Percentiles rank a stretch among this genome's conserved stretches.
Conservation (phyloP, 2,797 vertebrate genomes). For the Lateolabrax maculatus region DNA sequence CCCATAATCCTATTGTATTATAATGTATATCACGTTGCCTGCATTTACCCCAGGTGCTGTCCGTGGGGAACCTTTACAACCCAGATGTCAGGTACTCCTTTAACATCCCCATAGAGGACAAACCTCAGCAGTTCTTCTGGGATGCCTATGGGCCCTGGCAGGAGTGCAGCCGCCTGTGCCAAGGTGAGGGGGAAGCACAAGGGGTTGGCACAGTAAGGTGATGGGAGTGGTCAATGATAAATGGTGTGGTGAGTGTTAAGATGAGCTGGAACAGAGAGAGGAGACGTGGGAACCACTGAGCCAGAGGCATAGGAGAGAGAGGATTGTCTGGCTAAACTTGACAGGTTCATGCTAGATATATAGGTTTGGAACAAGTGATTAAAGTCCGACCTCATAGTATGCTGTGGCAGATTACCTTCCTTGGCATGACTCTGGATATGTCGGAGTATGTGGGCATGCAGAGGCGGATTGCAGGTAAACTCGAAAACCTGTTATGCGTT, state of each 20-base stretch:
- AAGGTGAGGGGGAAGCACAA: slow-evolving; percentile 88
- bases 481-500: slow-evolving; percentile 61
- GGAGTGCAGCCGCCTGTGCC: slow-evolving; percentile 94
- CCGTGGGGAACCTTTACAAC: slow-evolving; percentile 96
- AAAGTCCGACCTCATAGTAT: slow-evolving; percentile 37
- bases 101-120: slow-evolving; percentile 97
- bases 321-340: slow-evolving; percentile 43
- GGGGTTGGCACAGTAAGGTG: slow-evolving; percentile 46
- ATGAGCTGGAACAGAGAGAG: slow-evolving; percentile 24
- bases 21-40: slow-evolving; percentile 25
- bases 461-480: slow-evolving; percentile 75
- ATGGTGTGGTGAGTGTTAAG: slow-evolving; percentile 44
- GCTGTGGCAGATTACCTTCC: slow-evolving; percentile 25
- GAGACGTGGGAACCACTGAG: slow-evolving; percentile 42
- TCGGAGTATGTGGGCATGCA: slow-evolving; percentile 49
- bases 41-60: slow-evolving; percentile 88
- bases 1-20: not conserved
- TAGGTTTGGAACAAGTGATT: slow-evolving; percentile 41
- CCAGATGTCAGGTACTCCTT: slow-evolving; percentile 97
- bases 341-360: slow-evolving; percentile 51
- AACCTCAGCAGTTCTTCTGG: slow-evolving; percentile 96
- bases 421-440: slow-evolving; percentile 32
- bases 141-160: slow-evolving; percentile 95
- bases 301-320: slow-evolving; percentile 12
- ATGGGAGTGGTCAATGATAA: slow-evolving; percentile 57